These are phyloP conservation scores for Scaptomyza tumidula DNA, from an alignment of 2,888 invertebrate species.

Conservation along the genomic window DNA sequence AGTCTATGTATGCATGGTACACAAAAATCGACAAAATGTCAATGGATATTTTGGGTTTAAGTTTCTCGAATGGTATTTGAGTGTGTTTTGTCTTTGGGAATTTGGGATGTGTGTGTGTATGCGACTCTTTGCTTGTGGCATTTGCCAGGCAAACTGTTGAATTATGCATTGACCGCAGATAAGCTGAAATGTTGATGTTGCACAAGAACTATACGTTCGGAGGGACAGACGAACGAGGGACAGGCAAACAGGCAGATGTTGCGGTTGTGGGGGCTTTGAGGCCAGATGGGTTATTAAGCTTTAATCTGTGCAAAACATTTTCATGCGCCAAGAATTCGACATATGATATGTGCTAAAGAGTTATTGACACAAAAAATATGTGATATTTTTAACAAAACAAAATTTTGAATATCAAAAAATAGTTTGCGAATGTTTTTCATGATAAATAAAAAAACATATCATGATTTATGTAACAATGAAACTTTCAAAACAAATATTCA, in stretches of 20 bases:
- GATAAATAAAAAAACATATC: no score
- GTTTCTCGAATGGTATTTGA: conserved; percentile 13
- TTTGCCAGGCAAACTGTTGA: conserved; percentile 59
- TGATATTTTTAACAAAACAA: no score
- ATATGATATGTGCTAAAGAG: background rate
- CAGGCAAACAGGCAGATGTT: conserved; percentile 8
- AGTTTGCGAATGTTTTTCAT: no score
- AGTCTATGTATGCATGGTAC: conserved; percentile 6
- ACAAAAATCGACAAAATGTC: conserved; percentile 45
- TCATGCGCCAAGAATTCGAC: no score
- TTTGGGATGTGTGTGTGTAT: conserved; percentile 22
- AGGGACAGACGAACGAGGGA: background rate
- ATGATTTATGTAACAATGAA: no score
- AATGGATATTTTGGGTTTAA: conserved; percentile 29
- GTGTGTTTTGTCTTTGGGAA: conserved; percentile 13
- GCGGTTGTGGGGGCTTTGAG: background rate
- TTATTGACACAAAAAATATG: background rate
- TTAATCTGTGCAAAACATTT: conserved; percentile 52
- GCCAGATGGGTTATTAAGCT: conserved; percentile 53
- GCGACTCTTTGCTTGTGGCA: conserved; percentile 22
- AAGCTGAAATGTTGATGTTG: conserved; percentile 58
- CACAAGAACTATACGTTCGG: conserved; percentile 1
- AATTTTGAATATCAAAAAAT: no score
- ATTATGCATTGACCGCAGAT: conserved; percentile 65
- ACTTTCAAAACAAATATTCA: no score